phyloP scores from a whole-genome alignment of 2,797 vertebrate species.

The Amblyopsis hoosieri region DNA sequence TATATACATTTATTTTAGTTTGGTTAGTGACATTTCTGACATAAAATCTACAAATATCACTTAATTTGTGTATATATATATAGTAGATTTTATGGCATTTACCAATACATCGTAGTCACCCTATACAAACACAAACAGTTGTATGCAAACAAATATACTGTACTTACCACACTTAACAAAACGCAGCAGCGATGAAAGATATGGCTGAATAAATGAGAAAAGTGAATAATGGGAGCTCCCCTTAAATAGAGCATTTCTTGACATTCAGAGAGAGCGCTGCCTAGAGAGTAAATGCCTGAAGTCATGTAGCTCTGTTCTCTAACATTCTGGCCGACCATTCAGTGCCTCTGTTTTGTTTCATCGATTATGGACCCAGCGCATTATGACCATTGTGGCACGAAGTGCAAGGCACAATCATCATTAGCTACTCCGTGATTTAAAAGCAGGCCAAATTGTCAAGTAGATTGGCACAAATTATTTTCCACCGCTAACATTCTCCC shows the following conservation, averaged over 20 bases:
- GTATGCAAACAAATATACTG: neutral
- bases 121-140: neutral
- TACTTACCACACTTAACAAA: neutral
- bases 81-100: neutral
- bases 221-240: neutral
- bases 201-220: neutral
- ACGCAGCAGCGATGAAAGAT: neutral
- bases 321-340: slow-evolving; percentile 30
- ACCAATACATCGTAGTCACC: neutral
- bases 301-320: slow-evolving; percentile 14
- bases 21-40: neutral
- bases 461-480: slow-evolving; percentile 28
- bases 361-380: slow-evolving; percentile 46
- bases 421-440: slow-evolving; percentile 49
- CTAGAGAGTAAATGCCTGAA: neutral
- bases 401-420: slow-evolving; percentile 35
- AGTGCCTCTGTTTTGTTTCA: slow-evolving; percentile 46
- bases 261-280: slow-evolving; percentile 7
- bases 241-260: neutral
- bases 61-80: neutral
- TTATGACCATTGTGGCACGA: slow-evolving; percentile 28
- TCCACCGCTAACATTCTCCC: slow-evolving; percentile 24
- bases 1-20: too few relatives aligned
- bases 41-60: neutral
- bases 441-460: slow-evolving; percentile 32